Evolutionary conservation across 2,113 vertebrate genomes (phyloP), one percentile per base, ranked within the genome.

Genomic region (Pseudonaja textilis): DNA sequence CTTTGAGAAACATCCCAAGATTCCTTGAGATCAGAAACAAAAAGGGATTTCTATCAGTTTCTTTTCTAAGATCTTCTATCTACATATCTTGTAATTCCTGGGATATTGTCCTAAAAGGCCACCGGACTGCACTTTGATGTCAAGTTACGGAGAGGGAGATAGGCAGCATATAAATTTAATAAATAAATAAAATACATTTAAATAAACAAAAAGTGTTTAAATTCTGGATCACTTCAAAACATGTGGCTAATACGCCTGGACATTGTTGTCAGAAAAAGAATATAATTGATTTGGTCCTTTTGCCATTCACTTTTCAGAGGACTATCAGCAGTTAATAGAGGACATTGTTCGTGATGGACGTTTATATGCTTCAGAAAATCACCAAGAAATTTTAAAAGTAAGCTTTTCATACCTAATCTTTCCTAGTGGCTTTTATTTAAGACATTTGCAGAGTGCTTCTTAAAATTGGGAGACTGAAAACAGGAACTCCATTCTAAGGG

Each of bases 331-430:
- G 92, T 96, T 99, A 87, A 99, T 99, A 96, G 99, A 99, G 95
- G 99, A 99, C 88, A 99, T 99, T 52, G 99, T 99, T 87, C 97
- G 99, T 10, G 99, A 99, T 0, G 99, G 99, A 6, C 96, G 99
- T 74, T 97, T 99, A 90, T 99, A 99, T 0, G 99, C 99, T 94
- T 99, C 99, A 0, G 99, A 99, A 97, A 99, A 99, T 93, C 99
- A 99, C 96, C 99, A 99, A 96, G 99, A 99, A 93, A 99, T 99
- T 93, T 94, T 99, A 94, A 99, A 99, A 97, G 99, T 99, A 95
- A 56, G 74, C 16, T 81, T 81, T 81, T 5, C 34, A 42, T 22
- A 39, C 18, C 8, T 39, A 42, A 18, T 81, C 34, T 39, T 81
- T 87, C 45, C 45, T 87, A 50, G 11, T 2, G 12, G 25, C 85